Percentiles rank a stretch among this genome's conserved stretches.
phyloP scores from a whole-genome alignment of 2,797 vertebrate genomes.

The Darevskia mixta region DNA sequence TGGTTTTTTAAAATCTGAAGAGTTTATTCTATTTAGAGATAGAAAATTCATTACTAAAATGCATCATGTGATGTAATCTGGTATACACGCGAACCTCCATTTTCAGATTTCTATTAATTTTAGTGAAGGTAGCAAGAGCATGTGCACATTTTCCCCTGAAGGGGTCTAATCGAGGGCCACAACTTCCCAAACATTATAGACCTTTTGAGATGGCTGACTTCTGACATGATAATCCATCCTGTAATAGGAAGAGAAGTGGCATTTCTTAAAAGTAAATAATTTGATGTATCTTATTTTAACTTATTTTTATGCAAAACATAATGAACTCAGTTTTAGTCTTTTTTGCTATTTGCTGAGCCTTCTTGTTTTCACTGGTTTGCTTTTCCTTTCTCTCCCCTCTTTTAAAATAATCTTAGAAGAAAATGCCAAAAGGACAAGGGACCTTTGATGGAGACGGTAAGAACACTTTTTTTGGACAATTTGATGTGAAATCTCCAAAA shows the following conservation, averaged over 20 bases:
- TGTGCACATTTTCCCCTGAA: neutral
- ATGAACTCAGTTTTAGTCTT: neutral
- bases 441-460: conserved; percentile 97
- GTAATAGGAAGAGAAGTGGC: no score
- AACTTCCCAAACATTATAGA: neutral
- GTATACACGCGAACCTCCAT: neutral
- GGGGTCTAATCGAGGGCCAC: neutral
- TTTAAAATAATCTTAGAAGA: conserved; percentile 80
- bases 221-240: neutral
- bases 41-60: neutral
- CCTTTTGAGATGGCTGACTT: neutral
- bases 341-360: conserved; percentile 41
- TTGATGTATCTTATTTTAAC: neutral
- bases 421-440: conserved; percentile 85
- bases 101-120: conserved; percentile 11
- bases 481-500: conserved; percentile 15
- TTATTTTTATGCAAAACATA: neutral
- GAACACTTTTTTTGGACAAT: conserved; percentile 55
- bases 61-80: accelerated
- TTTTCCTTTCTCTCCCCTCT: conserved; percentile 55
- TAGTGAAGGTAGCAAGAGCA: neutral
- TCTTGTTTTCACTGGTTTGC: conserved; percentile 49
- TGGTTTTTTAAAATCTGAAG: neutral
- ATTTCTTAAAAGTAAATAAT: no score
- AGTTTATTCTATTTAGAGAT: neutral